Evolutionary conservation across 2,113 vertebrate genomes (phyloP).

Genomic region (Pionites leucogaster): DNA sequence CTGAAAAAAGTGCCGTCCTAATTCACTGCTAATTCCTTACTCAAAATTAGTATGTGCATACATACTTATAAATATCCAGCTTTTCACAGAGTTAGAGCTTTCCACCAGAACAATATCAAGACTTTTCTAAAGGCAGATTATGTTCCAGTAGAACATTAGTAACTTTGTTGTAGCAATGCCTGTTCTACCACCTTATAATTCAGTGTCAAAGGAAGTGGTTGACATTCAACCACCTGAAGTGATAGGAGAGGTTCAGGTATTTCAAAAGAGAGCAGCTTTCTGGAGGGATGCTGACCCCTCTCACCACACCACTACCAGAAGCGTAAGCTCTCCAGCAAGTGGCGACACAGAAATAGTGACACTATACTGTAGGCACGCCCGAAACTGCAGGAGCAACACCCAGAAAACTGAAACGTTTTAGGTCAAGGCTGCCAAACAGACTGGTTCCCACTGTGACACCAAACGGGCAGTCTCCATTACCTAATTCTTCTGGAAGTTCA

Average conservation of each 20-base stretch:
- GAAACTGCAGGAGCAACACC: not conserved
- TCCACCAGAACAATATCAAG: rapidly evolving
- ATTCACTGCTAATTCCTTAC: not conserved
- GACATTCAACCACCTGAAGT: rapidly evolving
- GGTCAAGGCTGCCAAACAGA: constrained; percentile 13
- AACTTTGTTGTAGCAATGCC: rapidly evolving
- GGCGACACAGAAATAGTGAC: not conserved
- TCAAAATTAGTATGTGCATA: not conserved
- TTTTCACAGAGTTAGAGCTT: not conserved
- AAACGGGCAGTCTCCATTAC: not conserved
- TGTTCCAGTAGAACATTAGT: not conserved
- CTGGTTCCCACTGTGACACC: constrained; percentile 7
- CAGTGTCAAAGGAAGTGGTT: not conserved
- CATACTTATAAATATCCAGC: not conserved
- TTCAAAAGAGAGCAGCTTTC: not conserved
- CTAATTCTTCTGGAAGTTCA: constrained; percentile 53
- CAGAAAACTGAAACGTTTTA: constrained; percentile 35
- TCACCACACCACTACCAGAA: not conserved
- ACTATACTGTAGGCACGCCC: rapidly evolving
- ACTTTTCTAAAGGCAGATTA: not conserved
- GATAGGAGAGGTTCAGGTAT: not conserved
- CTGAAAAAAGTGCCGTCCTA: not conserved
- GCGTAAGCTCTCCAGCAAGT: not conserved
- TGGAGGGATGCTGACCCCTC: rapidly evolving
- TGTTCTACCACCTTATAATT: not conserved